phyloP scores from a whole-genome alignment of 2,888 invertebrate species.

The Ormyrus nitidulus region DNA sequence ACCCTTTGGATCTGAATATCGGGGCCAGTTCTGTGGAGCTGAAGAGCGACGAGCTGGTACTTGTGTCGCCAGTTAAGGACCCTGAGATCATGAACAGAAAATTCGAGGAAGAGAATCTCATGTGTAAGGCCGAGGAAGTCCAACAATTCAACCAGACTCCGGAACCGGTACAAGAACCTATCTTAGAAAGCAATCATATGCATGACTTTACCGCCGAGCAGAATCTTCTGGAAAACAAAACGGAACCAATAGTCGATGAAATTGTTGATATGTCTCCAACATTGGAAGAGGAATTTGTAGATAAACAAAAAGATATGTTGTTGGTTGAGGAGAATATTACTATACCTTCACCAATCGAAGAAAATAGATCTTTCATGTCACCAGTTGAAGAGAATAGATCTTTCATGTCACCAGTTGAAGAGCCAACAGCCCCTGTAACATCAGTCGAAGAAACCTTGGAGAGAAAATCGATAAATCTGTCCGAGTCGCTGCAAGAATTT shows the following conservation, averaged over 20 bases:
- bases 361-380: no score
- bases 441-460: slow-evolving; percentile 1
- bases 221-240: background rate
- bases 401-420: no score
- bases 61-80: slow-evolving; percentile 58
- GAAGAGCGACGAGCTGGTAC: slow-evolving; percentile 47
- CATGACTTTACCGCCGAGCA: slow-evolving; percentile 5
- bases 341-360: no score
- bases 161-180: background rate
- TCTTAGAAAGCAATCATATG: background rate
- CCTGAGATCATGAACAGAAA: slow-evolving; percentile 52
- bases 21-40: slow-evolving; percentile 54
- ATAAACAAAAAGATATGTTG: background rate
- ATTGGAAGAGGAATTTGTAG: no score
- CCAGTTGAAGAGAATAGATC: no score
- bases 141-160: slow-evolving; percentile 6
- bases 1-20: slow-evolving; percentile 49
- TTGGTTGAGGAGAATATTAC: background rate
- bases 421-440: no score
- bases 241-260: background rate
- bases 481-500: slow-evolving; percentile 69
- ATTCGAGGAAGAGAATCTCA: slow-evolving; percentile 50
- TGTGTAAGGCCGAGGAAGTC: slow-evolving; percentile 18
- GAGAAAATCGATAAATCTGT: slow-evolving; percentile 57
- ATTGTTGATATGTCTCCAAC: no score